Evolutionary conservation across 2,113 vertebrate species (phyloP).

Genomic region (Lycocorax pyrrhopterus): DNA sequence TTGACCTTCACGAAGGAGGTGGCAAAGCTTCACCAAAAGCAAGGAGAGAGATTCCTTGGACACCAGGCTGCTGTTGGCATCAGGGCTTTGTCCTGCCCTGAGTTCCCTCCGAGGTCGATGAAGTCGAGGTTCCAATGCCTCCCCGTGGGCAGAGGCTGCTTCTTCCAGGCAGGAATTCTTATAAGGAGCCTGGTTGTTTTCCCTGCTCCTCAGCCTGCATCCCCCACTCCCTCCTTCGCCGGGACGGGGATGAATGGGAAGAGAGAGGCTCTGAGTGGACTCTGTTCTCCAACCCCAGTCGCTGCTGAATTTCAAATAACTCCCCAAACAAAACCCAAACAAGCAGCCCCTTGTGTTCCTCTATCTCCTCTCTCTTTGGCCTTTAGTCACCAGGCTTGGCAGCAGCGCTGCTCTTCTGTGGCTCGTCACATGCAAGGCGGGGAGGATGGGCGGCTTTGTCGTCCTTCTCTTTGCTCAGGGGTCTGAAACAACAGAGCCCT

Average conservation of each 20-base stretch:
- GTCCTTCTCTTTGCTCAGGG: neutral
- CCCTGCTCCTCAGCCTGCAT: constrained; percentile 17
- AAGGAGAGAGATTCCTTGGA: neutral
- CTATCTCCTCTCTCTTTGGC: constrained; percentile 63
- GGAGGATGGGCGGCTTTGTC: constrained; percentile 38
- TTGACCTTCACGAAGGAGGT: neutral
- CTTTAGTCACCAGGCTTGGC: constrained; percentile 58
- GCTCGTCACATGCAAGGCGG: neutral
- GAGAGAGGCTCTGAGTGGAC: constrained; percentile 62
- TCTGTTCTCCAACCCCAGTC: constrained; percentile 54
- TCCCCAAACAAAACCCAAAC: constrained; percentile 59
- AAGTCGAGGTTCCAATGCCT: neutral
- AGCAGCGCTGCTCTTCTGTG: constrained; percentile 16
- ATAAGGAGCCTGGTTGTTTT: constrained; percentile 46
- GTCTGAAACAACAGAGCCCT: constrained; percentile 42
- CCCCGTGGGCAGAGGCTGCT: neutral
- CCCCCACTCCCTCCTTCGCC: neutral
- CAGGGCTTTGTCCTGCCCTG: neutral
- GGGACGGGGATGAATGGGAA: constrained; percentile 43
- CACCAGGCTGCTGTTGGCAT: neutral
- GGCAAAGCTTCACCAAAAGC: neutral
- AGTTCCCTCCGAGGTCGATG: accelerated
- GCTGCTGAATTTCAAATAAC: constrained; percentile 69
- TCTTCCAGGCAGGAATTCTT: constrained; percentile 2
- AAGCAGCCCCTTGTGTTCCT: constrained; percentile 52